Evolutionary conservation across 2,888 invertebrate genomes (phyloP).

Genomic region (Coleophora deauratella): DNA sequence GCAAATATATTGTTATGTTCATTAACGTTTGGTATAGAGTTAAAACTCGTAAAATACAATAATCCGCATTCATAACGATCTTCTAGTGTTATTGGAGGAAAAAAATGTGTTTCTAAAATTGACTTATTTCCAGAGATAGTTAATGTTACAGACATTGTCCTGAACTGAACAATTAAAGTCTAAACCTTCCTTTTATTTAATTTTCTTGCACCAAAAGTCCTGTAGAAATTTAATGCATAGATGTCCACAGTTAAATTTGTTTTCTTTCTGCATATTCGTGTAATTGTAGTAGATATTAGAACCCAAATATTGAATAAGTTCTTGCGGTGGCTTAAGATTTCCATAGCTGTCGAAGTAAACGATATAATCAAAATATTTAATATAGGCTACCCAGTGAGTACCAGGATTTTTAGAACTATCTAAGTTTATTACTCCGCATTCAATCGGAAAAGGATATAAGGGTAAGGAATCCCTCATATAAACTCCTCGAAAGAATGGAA

Average conservation of each 20-base stretch:
- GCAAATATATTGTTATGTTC: conserved; percentile 6
- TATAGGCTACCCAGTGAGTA: conserved; percentile 37
- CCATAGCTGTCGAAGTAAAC: conserved; percentile 42
- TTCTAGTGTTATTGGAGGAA: conserved; percentile 3
- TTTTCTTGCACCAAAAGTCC: neutral
- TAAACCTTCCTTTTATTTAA: neutral
- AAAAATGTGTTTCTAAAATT: conserved; percentile 1
- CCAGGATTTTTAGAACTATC: conserved; percentile 20
- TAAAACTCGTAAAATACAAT: conserved; percentile 9
- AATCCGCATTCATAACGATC: conserved; percentile 9
- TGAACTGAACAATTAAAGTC: neutral
- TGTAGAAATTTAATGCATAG: conserved; percentile 5
- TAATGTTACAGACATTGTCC: conserved; percentile 1
- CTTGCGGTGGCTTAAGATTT: conserved; percentile 27
- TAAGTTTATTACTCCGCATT: conserved; percentile 11
- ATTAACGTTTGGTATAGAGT: conserved; percentile 6
- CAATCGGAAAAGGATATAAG: conserved; percentile 1
- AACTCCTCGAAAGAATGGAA: conserved; percentile 16
- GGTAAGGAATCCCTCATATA: conserved; percentile 22
- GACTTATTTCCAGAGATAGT: conserved; percentile 2
- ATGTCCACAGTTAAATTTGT: conserved; percentile 5
- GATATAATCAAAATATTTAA: conserved; percentile 25
- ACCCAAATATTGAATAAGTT: conserved; percentile 11
- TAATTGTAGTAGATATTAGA: conserved; percentile 5
- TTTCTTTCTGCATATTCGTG: conserved; percentile 1